Evolutionary conservation across 2,797 vertebrate species (phyloP).

Genomic region (Dicrostonyx torquatus): DNA sequence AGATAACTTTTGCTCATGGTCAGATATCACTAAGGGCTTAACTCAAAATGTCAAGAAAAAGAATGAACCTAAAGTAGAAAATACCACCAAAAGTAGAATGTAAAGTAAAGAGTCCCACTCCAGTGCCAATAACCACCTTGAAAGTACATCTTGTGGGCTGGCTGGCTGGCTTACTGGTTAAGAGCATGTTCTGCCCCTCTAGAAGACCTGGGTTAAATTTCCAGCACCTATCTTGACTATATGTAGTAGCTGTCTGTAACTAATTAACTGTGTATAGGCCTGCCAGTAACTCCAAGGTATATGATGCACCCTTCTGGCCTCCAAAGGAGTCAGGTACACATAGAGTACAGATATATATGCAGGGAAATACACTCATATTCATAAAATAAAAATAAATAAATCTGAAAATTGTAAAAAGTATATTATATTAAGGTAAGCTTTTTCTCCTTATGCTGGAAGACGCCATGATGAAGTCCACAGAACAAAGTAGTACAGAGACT

Average conservation of each 20-base stretch:
- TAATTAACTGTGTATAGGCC: background rate
- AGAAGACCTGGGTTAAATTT: background rate
- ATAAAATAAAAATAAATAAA: background rate
- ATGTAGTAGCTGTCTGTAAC: background rate
- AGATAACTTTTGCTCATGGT: background rate
- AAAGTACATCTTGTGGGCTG: background rate
- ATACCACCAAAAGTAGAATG: background rate
- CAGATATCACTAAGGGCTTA: background rate
- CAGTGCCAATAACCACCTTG: background rate
- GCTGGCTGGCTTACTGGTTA: background rate
- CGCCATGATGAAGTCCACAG: background rate
- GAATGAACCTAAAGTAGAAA: conserved; percentile 2
- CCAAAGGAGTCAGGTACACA: background rate
- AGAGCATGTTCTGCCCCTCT: background rate
- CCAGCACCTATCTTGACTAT: too few relatives aligned
- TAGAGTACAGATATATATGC: background rate
- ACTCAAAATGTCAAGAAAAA: conserved; percentile 14
- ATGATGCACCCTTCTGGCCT: background rate
- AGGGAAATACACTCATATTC: background rate
- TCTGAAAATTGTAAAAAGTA: background rate
- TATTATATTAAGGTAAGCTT: background rate
- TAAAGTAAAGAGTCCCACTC: background rate
- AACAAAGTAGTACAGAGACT: background rate
- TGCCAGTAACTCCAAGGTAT: background rate
- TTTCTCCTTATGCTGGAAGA: background rate